These are phyloP conservation scores for Notamacropus eugenii DNA, from an alignment of 2,797 vertebrate genomes.

Conservation along the genomic window DNA sequence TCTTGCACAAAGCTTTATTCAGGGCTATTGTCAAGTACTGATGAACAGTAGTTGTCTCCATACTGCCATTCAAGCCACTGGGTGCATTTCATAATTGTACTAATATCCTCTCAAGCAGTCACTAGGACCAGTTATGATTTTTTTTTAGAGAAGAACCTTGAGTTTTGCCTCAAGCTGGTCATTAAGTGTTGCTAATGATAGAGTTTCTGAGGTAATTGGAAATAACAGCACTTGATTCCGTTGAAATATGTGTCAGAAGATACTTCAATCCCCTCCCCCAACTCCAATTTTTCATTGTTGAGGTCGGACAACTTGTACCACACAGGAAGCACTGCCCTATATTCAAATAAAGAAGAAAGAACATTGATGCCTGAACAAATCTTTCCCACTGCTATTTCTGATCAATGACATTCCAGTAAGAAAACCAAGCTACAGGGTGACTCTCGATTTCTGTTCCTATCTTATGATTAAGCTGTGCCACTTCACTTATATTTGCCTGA, in stretches of 20 bases:
- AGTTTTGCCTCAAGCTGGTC: constrained; percentile 63
- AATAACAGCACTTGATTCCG: constrained; percentile 49
- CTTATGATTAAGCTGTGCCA: rapidly evolving
- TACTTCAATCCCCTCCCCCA: not conserved
- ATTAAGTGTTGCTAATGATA: constrained; percentile 56
- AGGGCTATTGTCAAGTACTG: not conserved
- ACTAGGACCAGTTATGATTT: constrained; percentile 9
- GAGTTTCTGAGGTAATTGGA: constrained; percentile 50
- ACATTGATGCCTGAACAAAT: rapidly evolving
- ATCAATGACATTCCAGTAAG: rapidly evolving
- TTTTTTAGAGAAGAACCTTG: constrained; percentile 51
- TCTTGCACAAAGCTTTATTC: not conserved
- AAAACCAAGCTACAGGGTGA: rapidly evolving
- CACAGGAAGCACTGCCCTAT: not conserved
- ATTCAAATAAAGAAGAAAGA: constrained; percentile 17
- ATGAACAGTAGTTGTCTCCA: rapidly evolving
- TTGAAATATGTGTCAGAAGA: constrained; percentile 54
- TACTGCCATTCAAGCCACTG: not conserved
- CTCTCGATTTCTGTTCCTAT: not conserved
- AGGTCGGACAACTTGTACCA: not conserved
- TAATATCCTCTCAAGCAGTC: not conserved
- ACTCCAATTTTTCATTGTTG: not conserved
- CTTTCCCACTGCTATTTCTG: not conserved
- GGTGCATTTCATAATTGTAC: not conserved
- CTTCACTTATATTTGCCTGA: not conserved